Evolutionary conservation across 2,113 vertebrate species (phyloP), one percentile per base, ranked within the genome.

Genomic region (Mixornis gularis): DNA sequence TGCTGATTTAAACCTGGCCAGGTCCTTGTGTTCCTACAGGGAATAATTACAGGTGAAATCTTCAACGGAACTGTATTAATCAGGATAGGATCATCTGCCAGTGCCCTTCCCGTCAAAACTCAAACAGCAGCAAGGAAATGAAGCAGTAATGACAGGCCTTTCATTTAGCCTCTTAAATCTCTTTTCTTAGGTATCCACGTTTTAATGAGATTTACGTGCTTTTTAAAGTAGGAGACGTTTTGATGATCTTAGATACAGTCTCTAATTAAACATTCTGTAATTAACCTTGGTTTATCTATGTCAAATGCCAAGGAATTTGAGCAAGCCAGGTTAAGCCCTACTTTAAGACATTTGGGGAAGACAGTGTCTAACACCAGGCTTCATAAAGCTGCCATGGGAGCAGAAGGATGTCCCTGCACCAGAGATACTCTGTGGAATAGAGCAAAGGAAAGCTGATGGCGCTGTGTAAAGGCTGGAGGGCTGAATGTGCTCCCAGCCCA

Each of bases 181-280:
- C 70, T 85, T 87, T 56, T 65, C 77, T 90, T 59, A 93, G 32
- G 44, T 72, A 92, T 79, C 79, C 53, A 52, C 84, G 81, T 92
- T 92, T 95, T 93, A 94, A 88, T 81, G 69, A 63, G 36, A 88
- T 80, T 53, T 78, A 48, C 12, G 32, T 62, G 48, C 48, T 94
- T 94, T 92, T 88, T 85, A 74, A 76, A 44, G 62, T 46, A 89
- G 83, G 77, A 92, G 69, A 65, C 29, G 6, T 92, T 86, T 73
- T 80, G 52, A 89, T 92, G 49, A 84, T 89, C 58, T 84, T 76
- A 92, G 92, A 93, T 84, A 70, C 59, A 89, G 80, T 40, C 58
- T 94, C 53, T 93, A 73, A 93, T 90, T 79, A 95, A 88, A 87
- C 69, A 71, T 92, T 94, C 72, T 71, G 36, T 95, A 90, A 93